Evolutionary conservation across 2,113 vertebrate species (phyloP).

Genomic region (Cisticola juncidis): DNA sequence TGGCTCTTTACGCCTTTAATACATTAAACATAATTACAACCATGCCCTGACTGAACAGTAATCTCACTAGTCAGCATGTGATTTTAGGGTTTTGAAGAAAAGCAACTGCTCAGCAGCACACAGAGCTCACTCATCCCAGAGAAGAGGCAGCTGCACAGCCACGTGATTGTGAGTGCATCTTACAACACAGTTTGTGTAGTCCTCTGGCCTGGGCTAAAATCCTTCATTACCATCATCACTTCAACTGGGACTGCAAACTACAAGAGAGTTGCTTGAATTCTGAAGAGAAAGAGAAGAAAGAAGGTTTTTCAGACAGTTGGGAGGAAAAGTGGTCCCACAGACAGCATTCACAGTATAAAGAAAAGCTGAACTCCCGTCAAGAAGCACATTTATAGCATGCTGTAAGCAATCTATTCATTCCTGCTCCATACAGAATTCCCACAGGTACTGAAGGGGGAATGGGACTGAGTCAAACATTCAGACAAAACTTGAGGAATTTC

Average conservation of each 20-base stretch:
- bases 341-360: not conserved
- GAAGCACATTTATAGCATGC: not conserved
- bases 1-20: not conserved
- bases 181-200: not conserved
- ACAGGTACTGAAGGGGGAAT: not conserved
- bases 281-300: not conserved
- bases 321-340: not conserved
- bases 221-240: not conserved
- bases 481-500: not conserved
- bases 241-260: not conserved
- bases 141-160: not conserved
- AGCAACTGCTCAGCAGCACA: not conserved
- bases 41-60: not conserved
- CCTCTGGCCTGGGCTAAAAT: not conserved
- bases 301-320: not conserved
- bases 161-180: not conserved
- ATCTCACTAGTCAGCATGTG: not conserved
- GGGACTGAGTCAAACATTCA: not conserved
- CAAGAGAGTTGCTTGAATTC: not conserved
- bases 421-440: not conserved
- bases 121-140: not conserved
- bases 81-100: not conserved
- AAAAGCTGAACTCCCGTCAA: not conserved
- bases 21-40: constrained; percentile 38
- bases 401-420: not conserved